phyloP scores from a whole-genome alignment of 2,888 invertebrate genomes.

The Scaptomyza reducta region DNA sequence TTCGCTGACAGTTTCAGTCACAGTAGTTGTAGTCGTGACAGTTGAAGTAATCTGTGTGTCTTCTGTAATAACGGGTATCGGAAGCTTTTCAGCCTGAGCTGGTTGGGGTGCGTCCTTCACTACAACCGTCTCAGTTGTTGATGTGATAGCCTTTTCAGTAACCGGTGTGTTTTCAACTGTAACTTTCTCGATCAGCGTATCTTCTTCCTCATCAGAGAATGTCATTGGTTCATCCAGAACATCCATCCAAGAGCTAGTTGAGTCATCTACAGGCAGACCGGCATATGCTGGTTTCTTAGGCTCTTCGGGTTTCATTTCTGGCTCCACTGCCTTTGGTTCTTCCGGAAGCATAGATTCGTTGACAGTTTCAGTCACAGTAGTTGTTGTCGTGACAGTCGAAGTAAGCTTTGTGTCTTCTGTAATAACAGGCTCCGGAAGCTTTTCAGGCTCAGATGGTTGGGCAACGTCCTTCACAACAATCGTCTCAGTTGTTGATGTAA shows the following conservation, averaged over 20 bases:
- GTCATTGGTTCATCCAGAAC: no score
- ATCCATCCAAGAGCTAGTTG: no score
- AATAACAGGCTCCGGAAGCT: conserved; percentile 34
- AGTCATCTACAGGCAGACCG: no score
- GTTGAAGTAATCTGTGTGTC: conserved; percentile 19
- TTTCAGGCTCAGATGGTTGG: conserved; percentile 19
- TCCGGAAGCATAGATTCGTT: conserved; percentile 1
- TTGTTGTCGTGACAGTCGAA: conserved; percentile 17
- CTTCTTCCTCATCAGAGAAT: no score
- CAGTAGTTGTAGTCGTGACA: conserved; percentile 26
- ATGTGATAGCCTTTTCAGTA: conserved; percentile 49
- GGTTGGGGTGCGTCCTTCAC: neutral
- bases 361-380: conserved; percentile 16
- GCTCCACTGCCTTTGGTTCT: neutral
- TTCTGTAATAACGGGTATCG: conserved; percentile 4
- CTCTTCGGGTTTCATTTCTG: no score
- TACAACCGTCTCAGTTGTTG: neutral
- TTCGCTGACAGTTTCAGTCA: conserved; percentile 20
- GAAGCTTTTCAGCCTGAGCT: neutral
- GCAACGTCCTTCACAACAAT: conserved; percentile 4
- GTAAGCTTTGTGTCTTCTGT: conserved; percentile 8
- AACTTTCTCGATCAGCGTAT: neutral
- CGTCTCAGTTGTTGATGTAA: neutral
- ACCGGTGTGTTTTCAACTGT: neutral
- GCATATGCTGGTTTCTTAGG: no score